These are phyloP conservation scores for Meriones unguiculatus DNA, from an alignment of 2,113 vertebrate genomes.

Conservation along the genomic window DNA sequence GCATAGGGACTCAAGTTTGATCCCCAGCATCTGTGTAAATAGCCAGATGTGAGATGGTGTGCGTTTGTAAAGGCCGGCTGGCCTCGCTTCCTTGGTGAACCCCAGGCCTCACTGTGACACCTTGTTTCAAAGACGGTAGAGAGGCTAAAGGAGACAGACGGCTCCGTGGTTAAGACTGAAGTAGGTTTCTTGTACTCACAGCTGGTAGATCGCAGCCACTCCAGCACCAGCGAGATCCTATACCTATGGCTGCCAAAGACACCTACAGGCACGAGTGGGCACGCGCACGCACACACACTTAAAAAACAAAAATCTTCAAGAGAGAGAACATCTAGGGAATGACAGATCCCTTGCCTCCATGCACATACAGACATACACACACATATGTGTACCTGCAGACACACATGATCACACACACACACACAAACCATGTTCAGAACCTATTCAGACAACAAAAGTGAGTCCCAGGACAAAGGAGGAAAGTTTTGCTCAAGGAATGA, in stretches of 20 bases:
- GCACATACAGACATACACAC: no score
- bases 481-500: neutral
- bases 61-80: neutral
- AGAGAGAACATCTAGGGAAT: no score
- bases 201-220: neutral
- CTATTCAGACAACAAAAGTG: neutral
- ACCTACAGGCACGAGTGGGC: no score
- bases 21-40: neutral
- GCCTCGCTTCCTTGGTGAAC: neutral
- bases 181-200: neutral
- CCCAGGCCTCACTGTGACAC: neutral
- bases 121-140: neutral
- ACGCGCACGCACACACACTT: no score
- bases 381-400: no score
- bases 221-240: neutral
- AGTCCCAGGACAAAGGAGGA: neutral
- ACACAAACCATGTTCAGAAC: neutral
- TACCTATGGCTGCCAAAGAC: neutral
- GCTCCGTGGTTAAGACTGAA: neutral
- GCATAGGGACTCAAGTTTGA: neutral
- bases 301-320: no score
- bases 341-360: no score
- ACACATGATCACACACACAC: neutral
- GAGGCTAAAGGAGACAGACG: neutral
- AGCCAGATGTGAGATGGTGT: neutral